Conservation (phyloP, 2,888 invertebrate genomes). For the Leptopilina drosophilae region DNA sequence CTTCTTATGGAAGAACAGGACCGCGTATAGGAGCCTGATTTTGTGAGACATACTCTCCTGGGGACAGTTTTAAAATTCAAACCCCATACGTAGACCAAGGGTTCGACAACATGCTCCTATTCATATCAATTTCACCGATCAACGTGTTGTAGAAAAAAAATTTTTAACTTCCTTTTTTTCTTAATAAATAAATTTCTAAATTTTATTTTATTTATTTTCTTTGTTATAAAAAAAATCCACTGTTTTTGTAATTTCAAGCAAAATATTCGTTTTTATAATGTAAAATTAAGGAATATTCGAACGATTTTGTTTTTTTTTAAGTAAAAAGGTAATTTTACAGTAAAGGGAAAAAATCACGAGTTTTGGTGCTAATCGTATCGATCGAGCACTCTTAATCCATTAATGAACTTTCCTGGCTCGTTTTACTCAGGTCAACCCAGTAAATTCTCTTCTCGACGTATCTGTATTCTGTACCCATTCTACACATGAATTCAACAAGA, state of each 20-base stretch:
- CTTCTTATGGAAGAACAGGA: constrained; percentile 70
- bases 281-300: too few species aligned
- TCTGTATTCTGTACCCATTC: too few species aligned
- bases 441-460: too few species aligned
- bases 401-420: constrained; percentile 69
- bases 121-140: constrained; percentile 73
- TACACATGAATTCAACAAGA: too few species aligned
- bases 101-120: constrained; percentile 64
- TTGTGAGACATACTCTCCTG: constrained; percentile 71
- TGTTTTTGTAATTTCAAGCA: not conserved
- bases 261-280: not conserved
- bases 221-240: too few species aligned
- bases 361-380: constrained; percentile 65
- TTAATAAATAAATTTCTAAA: not conserved
- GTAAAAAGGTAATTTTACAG: not conserved
- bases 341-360: not conserved
- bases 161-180: not conserved
- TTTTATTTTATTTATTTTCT: too few species aligned
- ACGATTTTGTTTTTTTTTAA: not conserved
- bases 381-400: constrained; percentile 71
- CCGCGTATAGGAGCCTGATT: constrained; percentile 73
- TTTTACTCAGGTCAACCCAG: constrained; percentile 61
- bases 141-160: constrained; percentile 49
- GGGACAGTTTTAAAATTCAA: constrained; percentile 76
- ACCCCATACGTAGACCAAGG: constrained; percentile 69